Percentiles rank a stretch among this genome's conserved stretches.
phyloP scores from a whole-genome alignment of 1,140 invertebrate genomes.

The Laupala kohalensis region DNA sequence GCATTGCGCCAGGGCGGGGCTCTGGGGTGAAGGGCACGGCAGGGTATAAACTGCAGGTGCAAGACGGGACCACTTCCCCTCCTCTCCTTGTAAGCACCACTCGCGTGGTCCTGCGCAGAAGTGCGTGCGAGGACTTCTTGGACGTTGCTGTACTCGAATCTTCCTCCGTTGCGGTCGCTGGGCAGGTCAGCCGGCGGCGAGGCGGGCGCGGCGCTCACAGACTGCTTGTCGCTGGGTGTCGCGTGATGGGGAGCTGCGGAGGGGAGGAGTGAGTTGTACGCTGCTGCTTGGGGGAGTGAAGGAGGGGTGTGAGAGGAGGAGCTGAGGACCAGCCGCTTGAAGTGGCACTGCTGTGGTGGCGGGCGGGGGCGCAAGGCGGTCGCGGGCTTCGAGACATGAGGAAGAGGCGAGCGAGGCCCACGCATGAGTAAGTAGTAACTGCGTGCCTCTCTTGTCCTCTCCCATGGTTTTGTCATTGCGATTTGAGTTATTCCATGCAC shows the following conservation, averaged over 20 bases:
- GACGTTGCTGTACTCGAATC: not conserved
- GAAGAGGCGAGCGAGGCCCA: not conserved
- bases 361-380: too few relatives aligned
- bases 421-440: not conserved
- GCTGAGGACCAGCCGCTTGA: not conserved
- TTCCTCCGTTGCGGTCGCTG: not conserved
- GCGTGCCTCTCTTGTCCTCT: not conserved
- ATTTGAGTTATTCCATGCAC: too few relatives aligned
- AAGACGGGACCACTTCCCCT: too few relatives aligned
- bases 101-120: too few relatives aligned
- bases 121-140: too few relatives aligned
- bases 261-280: too few relatives aligned
- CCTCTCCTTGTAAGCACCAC: too few relatives aligned
- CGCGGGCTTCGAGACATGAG: not conserved
- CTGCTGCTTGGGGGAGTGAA: not conserved
- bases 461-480: not conserved
- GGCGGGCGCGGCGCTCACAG: not conserved
- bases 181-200: too few relatives aligned
- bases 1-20: too few relatives aligned
- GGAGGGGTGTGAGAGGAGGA: not conserved
- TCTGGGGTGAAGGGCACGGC: too few relatives aligned
- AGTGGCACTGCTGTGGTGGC: not conserved
- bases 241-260: too few relatives aligned
- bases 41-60: too few relatives aligned
- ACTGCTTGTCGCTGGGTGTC: not conserved